Conservation (phyloP, 2,797 vertebrate genomes). For the Sebastes taczanowskii region DNA sequence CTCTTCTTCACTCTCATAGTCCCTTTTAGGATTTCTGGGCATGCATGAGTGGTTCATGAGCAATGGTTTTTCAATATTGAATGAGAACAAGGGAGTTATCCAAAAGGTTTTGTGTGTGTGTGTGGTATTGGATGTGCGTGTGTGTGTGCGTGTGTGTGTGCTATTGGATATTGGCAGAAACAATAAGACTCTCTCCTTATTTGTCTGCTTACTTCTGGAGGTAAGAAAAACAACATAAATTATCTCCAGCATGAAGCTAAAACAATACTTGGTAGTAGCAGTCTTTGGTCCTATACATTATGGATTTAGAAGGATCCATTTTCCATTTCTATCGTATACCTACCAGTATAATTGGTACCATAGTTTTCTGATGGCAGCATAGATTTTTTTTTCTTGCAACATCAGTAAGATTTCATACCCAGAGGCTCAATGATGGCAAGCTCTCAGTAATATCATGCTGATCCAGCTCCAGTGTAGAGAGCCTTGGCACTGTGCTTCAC, state of each 20-base stretch:
- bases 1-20: background rate
- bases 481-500: background rate
- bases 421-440: background rate
- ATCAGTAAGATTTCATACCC: background rate
- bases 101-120: background rate
- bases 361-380: background rate
- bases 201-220: background rate
- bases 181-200: background rate
- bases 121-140: no score
- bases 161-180: background rate
- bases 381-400: background rate
- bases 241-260: no score
- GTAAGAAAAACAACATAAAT: no score
- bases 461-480: background rate
- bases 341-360: background rate
- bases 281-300: no score
- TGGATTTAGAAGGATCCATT: background rate
- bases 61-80: slow-evolving; percentile 9
- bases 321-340: background rate
- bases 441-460: background rate
- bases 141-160: background rate
- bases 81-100: slow-evolving; percentile 26
- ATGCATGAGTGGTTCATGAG: background rate
- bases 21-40: background rate
- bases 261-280: no score